Evolutionary conservation across 2,888 invertebrate genomes (phyloP).

Genomic region (Epistrophe eligans): DNA sequence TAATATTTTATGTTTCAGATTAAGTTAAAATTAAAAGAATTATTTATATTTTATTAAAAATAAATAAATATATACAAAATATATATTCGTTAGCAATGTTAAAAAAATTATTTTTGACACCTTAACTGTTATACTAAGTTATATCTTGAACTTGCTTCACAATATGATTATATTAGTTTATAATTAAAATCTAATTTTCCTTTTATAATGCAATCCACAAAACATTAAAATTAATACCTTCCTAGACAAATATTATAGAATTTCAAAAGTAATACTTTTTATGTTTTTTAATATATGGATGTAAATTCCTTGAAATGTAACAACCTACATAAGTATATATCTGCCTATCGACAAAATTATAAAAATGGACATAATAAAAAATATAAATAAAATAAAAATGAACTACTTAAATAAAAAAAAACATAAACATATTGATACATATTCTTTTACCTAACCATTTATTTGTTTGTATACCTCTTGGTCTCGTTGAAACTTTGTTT

Average conservation of each 20-base stretch:
- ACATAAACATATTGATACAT: background rate
- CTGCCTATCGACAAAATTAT: background rate
- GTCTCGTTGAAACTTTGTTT: conserved; percentile 25
- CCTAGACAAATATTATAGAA: too few relatives aligned
- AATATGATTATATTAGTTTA: background rate
- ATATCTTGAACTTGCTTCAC: conserved; percentile 58
- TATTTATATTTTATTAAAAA: too few relatives aligned
- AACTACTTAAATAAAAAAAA: background rate
- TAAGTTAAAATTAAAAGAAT: too few relatives aligned
- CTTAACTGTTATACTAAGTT: background rate
- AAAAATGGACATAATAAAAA: conserved; percentile 11
- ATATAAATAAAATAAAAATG: background rate
- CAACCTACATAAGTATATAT: background rate
- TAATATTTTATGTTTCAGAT: too few relatives aligned
- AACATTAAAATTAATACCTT: background rate
- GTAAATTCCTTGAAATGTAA: background rate
- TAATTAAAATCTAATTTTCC: background rate
- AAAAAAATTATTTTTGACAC: too few relatives aligned
- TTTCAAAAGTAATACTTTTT: too few relatives aligned
- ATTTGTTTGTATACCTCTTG: conserved; percentile 3
- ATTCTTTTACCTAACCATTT: conserved; percentile 42
- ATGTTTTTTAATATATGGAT: too few relatives aligned
- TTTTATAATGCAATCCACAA: conserved; percentile 56
- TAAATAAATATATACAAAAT: too few relatives aligned
- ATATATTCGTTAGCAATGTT: too few relatives aligned